These are phyloP conservation scores for Phyllotreta striolata DNA, from an alignment of 2,888 invertebrate genomes.

Conservation along the genomic window DNA sequence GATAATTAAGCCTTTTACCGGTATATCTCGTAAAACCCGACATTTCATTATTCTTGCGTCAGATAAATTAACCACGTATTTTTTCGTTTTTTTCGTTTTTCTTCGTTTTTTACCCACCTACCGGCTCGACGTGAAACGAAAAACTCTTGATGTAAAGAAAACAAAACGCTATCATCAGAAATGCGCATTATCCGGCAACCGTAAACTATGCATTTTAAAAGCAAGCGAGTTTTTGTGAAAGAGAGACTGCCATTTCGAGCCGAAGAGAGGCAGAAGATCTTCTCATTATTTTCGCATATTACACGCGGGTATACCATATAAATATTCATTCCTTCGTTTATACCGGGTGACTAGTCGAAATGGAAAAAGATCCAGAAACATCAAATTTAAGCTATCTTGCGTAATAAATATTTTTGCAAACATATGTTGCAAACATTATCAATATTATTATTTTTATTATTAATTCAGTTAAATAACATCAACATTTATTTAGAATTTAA, in stretches of 20 bases:
- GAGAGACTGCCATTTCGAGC: slow-evolving; percentile 49
- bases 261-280: slow-evolving; percentile 50
- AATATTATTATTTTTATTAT: no score
- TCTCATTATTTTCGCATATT: slow-evolving; percentile 59
- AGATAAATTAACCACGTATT: no score
- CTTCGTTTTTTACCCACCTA: no score
- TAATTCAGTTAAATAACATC: neutral
- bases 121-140: slow-evolving; percentile 29
- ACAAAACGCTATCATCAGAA: slow-evolving; percentile 42
- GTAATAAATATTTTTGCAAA: no score
- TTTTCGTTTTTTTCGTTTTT: no score
- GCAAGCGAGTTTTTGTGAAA: slow-evolving; percentile 51
- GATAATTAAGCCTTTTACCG: no score
- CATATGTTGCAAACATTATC: no score
- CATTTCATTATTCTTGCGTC: no score
- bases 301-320: slow-evolving; percentile 48
- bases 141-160: slow-evolving; percentile 37
- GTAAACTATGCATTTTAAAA: slow-evolving; percentile 60
- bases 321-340: slow-evolving; percentile 30
- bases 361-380: no score
- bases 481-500: slow-evolving; percentile 4
- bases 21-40: no score
- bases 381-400: no score
- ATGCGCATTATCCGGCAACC: slow-evolving; percentile 53
- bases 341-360: slow-evolving; percentile 40